Evolutionary conservation across 2,888 invertebrate species (phyloP), one percentile per base, ranked within the genome.

Genomic region (Pegoplata infirma): DNA sequence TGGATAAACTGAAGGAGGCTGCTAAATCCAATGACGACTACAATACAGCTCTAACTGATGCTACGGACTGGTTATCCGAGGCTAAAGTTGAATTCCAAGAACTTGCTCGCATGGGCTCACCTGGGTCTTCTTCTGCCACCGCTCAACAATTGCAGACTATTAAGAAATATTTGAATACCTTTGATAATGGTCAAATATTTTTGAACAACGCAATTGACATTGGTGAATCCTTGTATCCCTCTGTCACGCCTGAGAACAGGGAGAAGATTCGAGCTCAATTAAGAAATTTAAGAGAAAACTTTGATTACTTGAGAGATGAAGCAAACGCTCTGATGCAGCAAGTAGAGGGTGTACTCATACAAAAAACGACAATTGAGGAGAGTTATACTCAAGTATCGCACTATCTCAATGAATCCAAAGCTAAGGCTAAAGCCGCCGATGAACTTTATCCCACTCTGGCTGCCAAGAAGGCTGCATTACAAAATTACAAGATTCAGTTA

Each of bases 281-380:
- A 16, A 92, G 97, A 85, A 91, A 93, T 78, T 90, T 98, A 66
- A 92, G 98, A 81, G 94, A 95, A 84, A 93, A 93, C 80, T 96
- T 96, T 85, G 98, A 98, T 89, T 92, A 94, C 58, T 92, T 97
- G 53, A 93, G 95, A 5, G 97, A 96, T 87, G 94, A 94, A 88
- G 93, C 97, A 0, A 97, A 96, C 86, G 93, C 93, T 14, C 93
- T 96, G 1, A 93, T 96, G 82, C 97, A 97, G 88, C 94, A 94
- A 84, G 94, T 97, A 16, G 98, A 98, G 90, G 95, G 94, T 0
- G 94, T 95, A 44, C 92, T 98, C 79, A 94, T 97, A 87, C 96
- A 97, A 84, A 93, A 97, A 88, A 96, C 96, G 3, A 97, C 97
- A 1, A 97, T 98, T 87, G 97, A 98, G 87, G 97, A 98, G 84